Percentiles rank a stretch among this genome's conserved stretches.
phyloP scores from a whole-genome alignment of 2,113 vertebrate genomes.

The Piaya cayana region DNA sequence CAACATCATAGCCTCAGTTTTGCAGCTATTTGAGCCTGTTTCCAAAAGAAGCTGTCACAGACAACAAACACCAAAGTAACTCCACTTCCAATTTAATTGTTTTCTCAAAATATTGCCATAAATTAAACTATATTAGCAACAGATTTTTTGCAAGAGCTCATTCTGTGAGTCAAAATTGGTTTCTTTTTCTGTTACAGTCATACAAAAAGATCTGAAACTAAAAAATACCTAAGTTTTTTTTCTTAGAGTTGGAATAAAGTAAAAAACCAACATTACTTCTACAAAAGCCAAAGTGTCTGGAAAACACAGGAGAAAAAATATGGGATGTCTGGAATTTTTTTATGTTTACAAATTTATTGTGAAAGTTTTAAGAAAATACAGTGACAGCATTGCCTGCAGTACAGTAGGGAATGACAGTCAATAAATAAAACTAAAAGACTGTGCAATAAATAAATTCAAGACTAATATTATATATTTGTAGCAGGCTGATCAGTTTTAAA shows the following conservation, averaged over 20 bases:
- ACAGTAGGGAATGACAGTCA: conserved; percentile 33
- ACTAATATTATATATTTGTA: conserved; percentile 27
- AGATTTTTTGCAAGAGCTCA: conserved; percentile 53
- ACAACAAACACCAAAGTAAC: conserved; percentile 68
- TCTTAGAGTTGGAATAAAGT: not conserved
- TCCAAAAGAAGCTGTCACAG: conserved; percentile 64
- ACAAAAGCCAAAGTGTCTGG: conserved; percentile 5
- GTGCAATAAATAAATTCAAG: conserved; percentile 52
- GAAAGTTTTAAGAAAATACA: conserved; percentile 63
- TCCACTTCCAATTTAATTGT: conserved; percentile 64
- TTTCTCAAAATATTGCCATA: conserved; percentile 67
- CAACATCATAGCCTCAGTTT: conserved; percentile 28
- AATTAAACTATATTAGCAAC: conserved; percentile 73
- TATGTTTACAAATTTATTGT: conserved; percentile 39
- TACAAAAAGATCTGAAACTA: conserved; percentile 43
- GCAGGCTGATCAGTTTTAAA: conserved; percentile 44
- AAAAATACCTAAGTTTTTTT: conserved; percentile 29
- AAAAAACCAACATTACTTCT: not conserved
- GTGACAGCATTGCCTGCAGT: conserved; percentile 48
- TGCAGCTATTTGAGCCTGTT: conserved; percentile 38
- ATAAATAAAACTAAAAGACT: conserved; percentile 63
- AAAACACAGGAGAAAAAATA: conserved; percentile 31
- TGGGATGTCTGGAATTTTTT: not conserved
- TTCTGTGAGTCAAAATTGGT: conserved; percentile 46
- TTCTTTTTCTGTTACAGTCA: conserved; percentile 47